Base-by-base conservation (phyloP, 2,888 invertebrate species). In the Ophion obscuratus region DNA sequence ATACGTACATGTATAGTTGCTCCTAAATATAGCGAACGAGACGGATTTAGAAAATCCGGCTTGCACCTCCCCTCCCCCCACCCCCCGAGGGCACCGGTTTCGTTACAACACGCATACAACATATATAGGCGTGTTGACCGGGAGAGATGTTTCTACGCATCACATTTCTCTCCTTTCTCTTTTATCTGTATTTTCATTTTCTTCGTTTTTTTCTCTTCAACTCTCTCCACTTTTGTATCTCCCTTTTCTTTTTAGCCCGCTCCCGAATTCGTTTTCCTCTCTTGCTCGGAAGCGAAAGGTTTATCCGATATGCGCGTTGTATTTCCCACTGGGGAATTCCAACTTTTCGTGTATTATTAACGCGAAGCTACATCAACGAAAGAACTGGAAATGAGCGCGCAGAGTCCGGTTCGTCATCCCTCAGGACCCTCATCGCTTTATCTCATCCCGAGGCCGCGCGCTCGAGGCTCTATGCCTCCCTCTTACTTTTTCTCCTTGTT, bases 41-140 rank as follows among this genome's bases (percentile, higher is more conserved):
- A 90, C 90, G 88, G 88, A 92, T 92, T 92, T 91, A 92, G 91
- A 91, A 86, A 92, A 90, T 90, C 89, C 89, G 88, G 87, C 88
- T 90, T 62, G 76, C 71, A 31, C 76, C 36, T 40, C 66, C 64
- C 27, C 44, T 4, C 44, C 44, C 44, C 44, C 11, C 11, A 0
- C 1, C 27, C 59, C 66, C 66, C n/a, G 62, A 73, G 61, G 71
- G 67, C 66, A 73, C 74, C 66, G 53, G 67, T 74, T 74, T 67
- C 61, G 77, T 79, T 68, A 68, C 74, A 27, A 31, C 36, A 73
- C 47, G 17, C 36, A n/a, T 67, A 59, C 62, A 9, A 62, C 24
- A 31, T 71, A 73, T 66, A 20, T 64, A 57, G 62, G 20, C 74
- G 53, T 27, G 27, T 53, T 47, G 47, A 40, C 40, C 17, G 61